Evolutionary conservation across 1,140 invertebrate genomes (phyloP), one percentile per base, ranked within the genome.

Genomic region (Drosophila oshimai): DNA sequence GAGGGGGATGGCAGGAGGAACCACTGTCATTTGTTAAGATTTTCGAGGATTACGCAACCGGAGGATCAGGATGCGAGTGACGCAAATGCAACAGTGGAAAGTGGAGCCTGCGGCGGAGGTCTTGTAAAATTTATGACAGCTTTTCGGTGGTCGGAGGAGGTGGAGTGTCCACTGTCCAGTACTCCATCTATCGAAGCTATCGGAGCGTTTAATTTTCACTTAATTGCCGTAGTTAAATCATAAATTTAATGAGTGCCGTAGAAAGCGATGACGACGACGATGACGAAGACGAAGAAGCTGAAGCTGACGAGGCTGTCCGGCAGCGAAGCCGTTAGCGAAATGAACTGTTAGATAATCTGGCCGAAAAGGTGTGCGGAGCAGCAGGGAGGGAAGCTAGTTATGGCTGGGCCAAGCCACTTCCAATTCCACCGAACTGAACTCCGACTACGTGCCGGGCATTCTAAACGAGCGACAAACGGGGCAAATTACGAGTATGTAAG

Each of bases 211-310:
- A 72, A 71, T 72, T 72, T 72, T 72, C 54, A 72, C 68, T 51
- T 72, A 72, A 72, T 71, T 72, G 68, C 54, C 54, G 68, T 72
- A 72, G 68, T 72, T 72, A 72, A 72, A 72, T 72, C 68, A 61
- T 72, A 51, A 72, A 72, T 51, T 72, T 61, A 72, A 72, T 72
- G 68, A 60, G 37, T 33, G 68, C 37, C 65, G 37, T 71, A 71
- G 68, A 71, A 71, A 71, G 67, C 68, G 46, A 68, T 64, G 46
- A 37, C 54, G 26, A 29, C 20, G 53, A 58, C 29, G 42, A 28
- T 28, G 64, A 36, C 61, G 57, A n/a, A 12, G 24, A n/a, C 68
- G 46, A 68, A 53, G 46, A 37, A 44, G 26, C 22, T 15, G 53
- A 58, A 22, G 42, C 22, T 28, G 64, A 36, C 61, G 57, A n/a